Conservation (phyloP, 2,113 vertebrate species). For the Hippoglossus stenolepis region DNA sequence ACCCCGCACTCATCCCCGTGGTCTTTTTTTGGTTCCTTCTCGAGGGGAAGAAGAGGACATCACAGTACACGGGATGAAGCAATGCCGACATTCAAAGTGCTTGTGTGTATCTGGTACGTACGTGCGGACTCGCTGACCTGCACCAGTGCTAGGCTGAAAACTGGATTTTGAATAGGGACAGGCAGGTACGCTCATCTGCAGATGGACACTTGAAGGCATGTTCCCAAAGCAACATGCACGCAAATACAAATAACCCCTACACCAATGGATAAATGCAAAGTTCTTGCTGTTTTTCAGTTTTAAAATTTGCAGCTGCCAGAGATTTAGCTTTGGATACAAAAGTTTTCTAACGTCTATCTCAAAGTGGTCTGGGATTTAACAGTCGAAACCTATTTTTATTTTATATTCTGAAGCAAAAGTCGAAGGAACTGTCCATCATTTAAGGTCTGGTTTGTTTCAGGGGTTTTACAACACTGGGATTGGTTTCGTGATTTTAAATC, state of each 20-base stretch:
- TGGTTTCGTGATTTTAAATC: background rate
- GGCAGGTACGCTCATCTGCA: too few species aligned
- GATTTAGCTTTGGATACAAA: slow-evolving; percentile 11
- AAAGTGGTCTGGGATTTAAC: slow-evolving; percentile 35
- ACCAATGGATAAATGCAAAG: background rate
- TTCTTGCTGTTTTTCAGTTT: background rate
- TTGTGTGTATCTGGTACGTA: background rate
- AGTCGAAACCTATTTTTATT: slow-evolving; percentile 31
- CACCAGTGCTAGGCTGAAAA: too few species aligned
- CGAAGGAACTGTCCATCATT: slow-evolving; percentile 16
- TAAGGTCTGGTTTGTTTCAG: slow-evolving; percentile 42
- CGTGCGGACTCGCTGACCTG: background rate
- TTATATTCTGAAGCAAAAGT: slow-evolving; percentile 19
- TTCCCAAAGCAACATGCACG: slow-evolving; percentile 3
- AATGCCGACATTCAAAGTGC: background rate
- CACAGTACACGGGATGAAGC: background rate
- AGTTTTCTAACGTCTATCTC: slow-evolving; percentile 22
- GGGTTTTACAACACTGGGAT: slow-evolving; percentile 3
- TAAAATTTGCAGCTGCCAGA: slow-evolving; percentile 9
- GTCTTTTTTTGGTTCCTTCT: background rate
- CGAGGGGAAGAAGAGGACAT: background rate
- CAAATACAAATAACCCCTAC: background rate
- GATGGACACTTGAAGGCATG: background rate
- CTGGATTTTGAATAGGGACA: background rate
- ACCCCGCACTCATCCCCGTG: background rate